Conservation (phyloP, 2,888 invertebrate species). For the Hedya salicella region DNA sequence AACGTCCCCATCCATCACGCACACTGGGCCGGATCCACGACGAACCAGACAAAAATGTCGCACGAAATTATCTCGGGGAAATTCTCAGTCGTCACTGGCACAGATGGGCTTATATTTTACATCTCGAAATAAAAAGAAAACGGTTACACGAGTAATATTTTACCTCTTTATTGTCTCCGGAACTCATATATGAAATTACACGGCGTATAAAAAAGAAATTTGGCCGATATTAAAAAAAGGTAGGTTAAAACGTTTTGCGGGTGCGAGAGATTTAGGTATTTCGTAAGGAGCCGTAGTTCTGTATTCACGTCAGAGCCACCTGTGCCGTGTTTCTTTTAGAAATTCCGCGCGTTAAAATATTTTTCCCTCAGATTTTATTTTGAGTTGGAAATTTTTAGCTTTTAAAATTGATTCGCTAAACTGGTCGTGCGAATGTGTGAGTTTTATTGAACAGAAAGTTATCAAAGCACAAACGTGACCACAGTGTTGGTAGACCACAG, state of each 20-base stretch:
- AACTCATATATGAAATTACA: slow-evolving; percentile 50
- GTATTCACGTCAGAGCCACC: slow-evolving; percentile 40
- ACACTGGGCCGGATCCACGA: slow-evolving; percentile 36
- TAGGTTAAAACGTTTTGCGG: slow-evolving; percentile 42
- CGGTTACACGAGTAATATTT: slow-evolving; percentile 52
- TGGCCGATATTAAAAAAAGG: slow-evolving; percentile 45
- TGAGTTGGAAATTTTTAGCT: slow-evolving; percentile 26
- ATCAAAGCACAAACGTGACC: slow-evolving; percentile 22
- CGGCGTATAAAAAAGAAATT: slow-evolving; percentile 42
- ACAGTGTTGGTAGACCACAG: slow-evolving; percentile 5
- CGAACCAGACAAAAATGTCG: slow-evolving; percentile 44
- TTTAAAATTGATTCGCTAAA: slow-evolving; percentile 41
- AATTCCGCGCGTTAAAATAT: slow-evolving; percentile 36
- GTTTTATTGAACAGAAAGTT: slow-evolving; percentile 23
- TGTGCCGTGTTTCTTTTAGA: slow-evolving; percentile 40
- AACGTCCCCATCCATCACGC: slow-evolving; percentile 49
- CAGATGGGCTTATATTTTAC: slow-evolving; percentile 52
- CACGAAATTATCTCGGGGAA: slow-evolving; percentile 48
- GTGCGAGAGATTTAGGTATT: slow-evolving; percentile 48
- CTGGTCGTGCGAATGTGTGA: slow-evolving; percentile 6
- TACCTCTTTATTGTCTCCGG: slow-evolving; percentile 48
- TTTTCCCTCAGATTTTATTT: slow-evolving; percentile 34
- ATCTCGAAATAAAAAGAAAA: slow-evolving; percentile 52
- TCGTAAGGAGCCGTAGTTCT: slow-evolving; percentile 40
- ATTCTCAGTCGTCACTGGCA: slow-evolving; percentile 50